Percentiles rank a stretch among this genome's conserved stretches.
Evolutionary conservation across 2,797 vertebrate species (phyloP).

Genomic region (Eutrigla gurnardus): DNA sequence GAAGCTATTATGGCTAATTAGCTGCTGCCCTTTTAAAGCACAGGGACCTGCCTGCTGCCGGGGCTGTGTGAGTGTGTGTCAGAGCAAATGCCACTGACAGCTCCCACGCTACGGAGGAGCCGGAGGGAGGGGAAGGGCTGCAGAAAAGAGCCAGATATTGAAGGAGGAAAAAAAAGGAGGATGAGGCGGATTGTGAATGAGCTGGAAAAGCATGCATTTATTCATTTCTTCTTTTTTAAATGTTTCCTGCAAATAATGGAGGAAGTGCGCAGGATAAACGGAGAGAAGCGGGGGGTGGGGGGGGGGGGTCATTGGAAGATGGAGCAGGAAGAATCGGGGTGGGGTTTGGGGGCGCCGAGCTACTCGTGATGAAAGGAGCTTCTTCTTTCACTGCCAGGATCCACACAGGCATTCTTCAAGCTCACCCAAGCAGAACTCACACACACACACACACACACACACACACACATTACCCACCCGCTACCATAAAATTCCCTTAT

Average conservation of each 20-base stretch:
- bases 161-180: conserved; percentile 32
- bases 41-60: conserved; percentile 74
- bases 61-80: conserved; percentile 66
- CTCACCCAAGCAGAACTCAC: conserved; percentile 82
- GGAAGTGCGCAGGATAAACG: conserved; percentile 40
- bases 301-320: conserved; percentile 41
- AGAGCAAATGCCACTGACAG: conserved; percentile 75
- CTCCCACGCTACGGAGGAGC: conserved; percentile 67
- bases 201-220: conserved; percentile 51
- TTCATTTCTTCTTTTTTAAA: conserved; percentile 43
- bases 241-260: conserved; percentile 56
- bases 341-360: conserved; percentile 48
- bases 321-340: conserved; percentile 47
- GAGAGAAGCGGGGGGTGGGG: conserved; percentile 13
- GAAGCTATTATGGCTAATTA: conserved; percentile 85
- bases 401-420: conserved; percentile 82
- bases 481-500: conserved; percentile 60
- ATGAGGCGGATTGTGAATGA: conserved; percentile 44
- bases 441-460: conserved; percentile 28
- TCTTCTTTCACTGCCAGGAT: conserved; percentile 70
- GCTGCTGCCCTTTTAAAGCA: conserved; percentile 72
- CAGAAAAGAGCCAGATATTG: background rate
- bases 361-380: conserved; percentile 79
- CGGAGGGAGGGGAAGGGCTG: conserved; percentile 7
- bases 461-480: conserved; percentile 20